Percentiles rank a stretch among this genome's conserved stretches.
Evolutionary conservation across 2,888 invertebrate species (phyloP).

Genomic region (Alloscopus bannaensis): DNA sequence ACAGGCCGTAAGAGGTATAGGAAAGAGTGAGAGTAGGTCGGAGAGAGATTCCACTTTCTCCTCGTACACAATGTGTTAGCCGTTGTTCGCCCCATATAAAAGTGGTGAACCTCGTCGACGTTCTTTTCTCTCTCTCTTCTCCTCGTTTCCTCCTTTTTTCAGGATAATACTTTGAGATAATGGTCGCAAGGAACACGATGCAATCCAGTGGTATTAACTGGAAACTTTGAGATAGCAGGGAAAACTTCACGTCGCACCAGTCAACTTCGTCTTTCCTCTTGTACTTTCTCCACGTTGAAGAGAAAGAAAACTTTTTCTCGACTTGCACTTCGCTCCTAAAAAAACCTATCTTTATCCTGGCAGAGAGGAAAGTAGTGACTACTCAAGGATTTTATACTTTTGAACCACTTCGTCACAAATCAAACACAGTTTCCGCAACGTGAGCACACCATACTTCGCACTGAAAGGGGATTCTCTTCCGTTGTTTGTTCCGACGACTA

Average conservation of each 20-base stretch:
- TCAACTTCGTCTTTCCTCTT: too few species aligned
- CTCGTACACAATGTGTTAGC: too few species aligned
- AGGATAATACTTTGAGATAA: not conserved
- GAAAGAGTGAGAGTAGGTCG: not conserved
- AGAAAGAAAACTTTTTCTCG: too few species aligned
- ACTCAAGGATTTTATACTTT: not conserved
- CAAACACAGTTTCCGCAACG: constrained; percentile 1
- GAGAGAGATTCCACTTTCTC: constrained; percentile 6
- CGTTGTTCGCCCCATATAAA: too few species aligned
- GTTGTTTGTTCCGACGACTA: too few species aligned
- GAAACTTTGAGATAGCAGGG: constrained; percentile 21
- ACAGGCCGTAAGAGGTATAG: constrained; percentile 1
- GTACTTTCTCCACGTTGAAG: too few species aligned
- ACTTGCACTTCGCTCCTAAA: too few species aligned
- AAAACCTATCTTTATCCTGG: too few species aligned
- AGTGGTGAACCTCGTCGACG: constrained; percentile 20
- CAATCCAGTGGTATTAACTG: constrained; percentile 13
- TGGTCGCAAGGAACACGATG: not conserved
- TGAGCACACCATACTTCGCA: too few species aligned
- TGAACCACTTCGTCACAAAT: not conserved
- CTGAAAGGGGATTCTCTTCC: too few species aligned
- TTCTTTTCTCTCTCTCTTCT: constrained; percentile 10
- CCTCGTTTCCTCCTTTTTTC: not conserved
- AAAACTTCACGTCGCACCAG: too few species aligned
- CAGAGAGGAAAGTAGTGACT: too few species aligned